Conservation (phyloP, 2,797 vertebrate species). For the Amphiprion clarkii region DNA sequence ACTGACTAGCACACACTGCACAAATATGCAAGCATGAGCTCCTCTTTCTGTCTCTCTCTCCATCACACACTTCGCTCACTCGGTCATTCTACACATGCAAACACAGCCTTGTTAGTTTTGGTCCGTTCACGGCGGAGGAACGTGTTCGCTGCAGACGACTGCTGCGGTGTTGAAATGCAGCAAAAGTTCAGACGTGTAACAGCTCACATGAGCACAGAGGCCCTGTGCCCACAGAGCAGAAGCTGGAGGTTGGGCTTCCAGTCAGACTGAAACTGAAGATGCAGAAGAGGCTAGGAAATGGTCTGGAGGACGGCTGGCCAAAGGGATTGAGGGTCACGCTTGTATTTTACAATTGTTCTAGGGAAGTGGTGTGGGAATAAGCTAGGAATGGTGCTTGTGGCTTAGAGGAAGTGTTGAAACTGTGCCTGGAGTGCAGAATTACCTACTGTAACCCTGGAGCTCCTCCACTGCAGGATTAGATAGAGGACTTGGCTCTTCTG, state of each 20-base stretch:
- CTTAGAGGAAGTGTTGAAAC: conserved; percentile 45
- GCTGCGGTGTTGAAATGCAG: conserved; percentile 55
- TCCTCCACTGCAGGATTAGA: conserved; percentile 20
- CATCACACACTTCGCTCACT: conserved; percentile 56
- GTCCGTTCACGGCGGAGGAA: conserved; percentile 51
- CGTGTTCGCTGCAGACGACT: conserved; percentile 34
- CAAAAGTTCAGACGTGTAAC: conserved; percentile 50
- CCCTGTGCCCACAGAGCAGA: conserved; percentile 39
- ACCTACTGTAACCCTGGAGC: conserved; percentile 28
- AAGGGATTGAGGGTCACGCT: conserved; percentile 23
- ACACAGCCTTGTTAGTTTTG: conserved; percentile 59
- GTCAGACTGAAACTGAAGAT: conserved; percentile 63
- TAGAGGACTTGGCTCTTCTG: not conserved
- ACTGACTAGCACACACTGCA: conserved; percentile 49
- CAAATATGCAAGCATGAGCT: conserved; percentile 51
- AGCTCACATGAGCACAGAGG: conserved; percentile 43
- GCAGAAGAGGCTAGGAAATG: conserved; percentile 43
- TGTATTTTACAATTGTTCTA: conserved; percentile 59
- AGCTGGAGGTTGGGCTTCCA: conserved; percentile 57
- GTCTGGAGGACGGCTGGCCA: conserved; percentile 24
- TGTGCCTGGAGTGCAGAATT: conserved; percentile 44
- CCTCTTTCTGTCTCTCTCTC: conserved; percentile 25
- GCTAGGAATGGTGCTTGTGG: conserved; percentile 53
- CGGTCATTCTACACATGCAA: conserved; percentile 34
- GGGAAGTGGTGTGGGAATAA: conserved; percentile 64